Conservation (phyloP, 2,113 vertebrate species). For the Bubalus kerabau region DNA sequence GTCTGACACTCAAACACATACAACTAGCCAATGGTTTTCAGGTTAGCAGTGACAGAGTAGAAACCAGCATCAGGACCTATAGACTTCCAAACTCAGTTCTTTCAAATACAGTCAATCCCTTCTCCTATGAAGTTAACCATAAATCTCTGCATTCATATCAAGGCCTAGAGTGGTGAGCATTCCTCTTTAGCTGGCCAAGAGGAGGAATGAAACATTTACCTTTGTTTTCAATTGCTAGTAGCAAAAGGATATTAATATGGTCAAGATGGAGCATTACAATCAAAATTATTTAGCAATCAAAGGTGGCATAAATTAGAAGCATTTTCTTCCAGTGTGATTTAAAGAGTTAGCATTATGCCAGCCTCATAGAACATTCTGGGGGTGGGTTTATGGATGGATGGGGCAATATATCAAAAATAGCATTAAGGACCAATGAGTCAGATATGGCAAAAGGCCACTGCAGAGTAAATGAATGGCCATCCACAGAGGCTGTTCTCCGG, state of each 20-base stretch:
- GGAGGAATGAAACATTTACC: constrained; percentile 63
- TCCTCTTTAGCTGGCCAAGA: constrained; percentile 29
- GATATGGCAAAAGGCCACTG: constrained; percentile 60
- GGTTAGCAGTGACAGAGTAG: not conserved
- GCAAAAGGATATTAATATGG: constrained; percentile 72
- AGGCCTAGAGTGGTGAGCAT: constrained; percentile 19
- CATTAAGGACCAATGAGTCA: constrained; percentile 49
- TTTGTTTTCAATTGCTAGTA: constrained; percentile 61
- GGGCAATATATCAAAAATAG: constrained; percentile 60
- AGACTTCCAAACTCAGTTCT: not conserved
- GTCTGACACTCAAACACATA: not conserved
- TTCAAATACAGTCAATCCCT: not conserved
- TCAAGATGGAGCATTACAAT: constrained; percentile 69
- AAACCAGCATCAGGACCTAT: not conserved
- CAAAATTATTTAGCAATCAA: constrained; percentile 76
- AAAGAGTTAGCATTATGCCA: constrained; percentile 40
- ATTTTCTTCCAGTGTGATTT: constrained; percentile 68
- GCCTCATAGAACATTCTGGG: constrained; percentile 38
- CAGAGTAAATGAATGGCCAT: constrained; percentile 62
- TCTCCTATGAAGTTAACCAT: constrained; percentile 12
- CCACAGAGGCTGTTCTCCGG: not conserved
- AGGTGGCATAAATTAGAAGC: constrained; percentile 71
- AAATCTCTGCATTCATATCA: constrained; percentile 32
- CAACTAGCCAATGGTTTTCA: not conserved
- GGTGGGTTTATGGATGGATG: constrained; percentile 45